phyloP scores from a whole-genome alignment of 2,113 vertebrate species.

The Anser brachyrhynchus region DNA sequence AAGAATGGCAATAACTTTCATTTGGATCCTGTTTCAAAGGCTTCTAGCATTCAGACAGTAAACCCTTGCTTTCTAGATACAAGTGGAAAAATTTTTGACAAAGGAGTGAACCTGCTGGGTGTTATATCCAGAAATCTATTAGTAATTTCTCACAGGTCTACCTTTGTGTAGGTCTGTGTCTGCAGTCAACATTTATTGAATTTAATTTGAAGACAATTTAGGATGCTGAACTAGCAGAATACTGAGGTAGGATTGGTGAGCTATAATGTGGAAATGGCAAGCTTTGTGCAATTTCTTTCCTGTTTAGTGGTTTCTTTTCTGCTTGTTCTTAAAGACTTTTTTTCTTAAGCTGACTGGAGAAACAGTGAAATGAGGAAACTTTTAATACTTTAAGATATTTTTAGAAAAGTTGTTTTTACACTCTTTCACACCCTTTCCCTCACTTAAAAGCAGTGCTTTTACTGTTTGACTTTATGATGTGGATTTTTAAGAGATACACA shows the following conservation, averaged over 20 bases:
- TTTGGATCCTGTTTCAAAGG: conserved; percentile 10
- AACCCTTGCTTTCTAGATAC: not conserved
- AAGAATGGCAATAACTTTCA: conserved; percentile 21
- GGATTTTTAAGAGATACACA: not conserved
- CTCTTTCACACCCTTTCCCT: not conserved
- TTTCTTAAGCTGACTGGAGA: not conserved
- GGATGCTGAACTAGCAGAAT: conserved; percentile 29
- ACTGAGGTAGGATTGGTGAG: conserved; percentile 3
- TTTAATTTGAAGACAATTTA: not conserved
- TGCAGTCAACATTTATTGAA: not conserved
- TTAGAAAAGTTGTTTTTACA: not conserved
- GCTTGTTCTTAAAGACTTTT: conserved; percentile 31
- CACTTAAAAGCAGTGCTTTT: not conserved
- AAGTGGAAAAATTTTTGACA: not conserved
- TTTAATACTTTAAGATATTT: not conserved
- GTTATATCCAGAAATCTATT: not conserved
- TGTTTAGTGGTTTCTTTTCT: not conserved
- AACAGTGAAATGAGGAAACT: not conserved
- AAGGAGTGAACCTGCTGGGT: not conserved
- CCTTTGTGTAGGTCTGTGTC: not conserved
- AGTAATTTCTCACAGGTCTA: not conserved
- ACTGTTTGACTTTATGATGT: not conserved
- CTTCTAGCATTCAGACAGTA: not conserved
- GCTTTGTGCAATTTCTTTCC: not conserved
- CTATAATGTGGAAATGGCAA: not conserved